A percentile compares a stretch with the other conserved stretches of the same genome.
phyloP scores from a whole-genome alignment of 2,113 vertebrate species.

The Chroicocephalus ridibundus region DNA sequence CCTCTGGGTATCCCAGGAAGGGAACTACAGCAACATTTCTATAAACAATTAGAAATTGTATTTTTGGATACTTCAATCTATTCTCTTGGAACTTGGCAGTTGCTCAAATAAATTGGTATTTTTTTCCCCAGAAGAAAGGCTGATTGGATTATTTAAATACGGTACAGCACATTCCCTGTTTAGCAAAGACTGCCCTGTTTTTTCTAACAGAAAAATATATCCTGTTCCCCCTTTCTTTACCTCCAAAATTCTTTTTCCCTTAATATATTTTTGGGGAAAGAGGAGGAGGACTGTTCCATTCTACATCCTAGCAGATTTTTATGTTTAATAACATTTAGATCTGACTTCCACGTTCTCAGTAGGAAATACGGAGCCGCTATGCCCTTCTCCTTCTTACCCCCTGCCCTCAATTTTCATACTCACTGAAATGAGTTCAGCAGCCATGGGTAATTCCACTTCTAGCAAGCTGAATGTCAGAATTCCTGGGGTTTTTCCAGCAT shows the following conservation, averaged over 20 bases:
- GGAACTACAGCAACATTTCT: slow-evolving; percentile 44
- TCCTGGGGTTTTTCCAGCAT: slow-evolving; percentile 16
- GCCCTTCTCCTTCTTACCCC: not conserved
- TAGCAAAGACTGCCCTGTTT: not conserved
- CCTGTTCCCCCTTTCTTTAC: not conserved
- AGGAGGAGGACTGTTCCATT: not conserved
- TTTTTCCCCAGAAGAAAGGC: not conserved
- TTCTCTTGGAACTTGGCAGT: slow-evolving; percentile 30
- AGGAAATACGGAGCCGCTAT: not conserved
- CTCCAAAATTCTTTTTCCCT: not conserved
- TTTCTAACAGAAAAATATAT: not conserved
- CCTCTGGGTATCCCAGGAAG: not conserved
- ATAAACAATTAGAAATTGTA: slow-evolving; percentile 45
- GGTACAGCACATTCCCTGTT: not conserved
- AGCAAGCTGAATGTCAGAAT: slow-evolving; percentile 62
- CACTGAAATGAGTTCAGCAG: slow-evolving; percentile 26
- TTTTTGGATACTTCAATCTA: slow-evolving; percentile 44
- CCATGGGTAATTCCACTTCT: slow-evolving; percentile 52
- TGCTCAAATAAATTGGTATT: slow-evolving; percentile 8
- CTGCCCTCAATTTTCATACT: not conserved
- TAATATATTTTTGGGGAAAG: not conserved
- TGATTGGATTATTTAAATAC: not conserved
- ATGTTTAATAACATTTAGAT: slow-evolving; percentile 23
- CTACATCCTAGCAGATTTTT: not conserved
- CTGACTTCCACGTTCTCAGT: not conserved